phyloP scores from a whole-genome alignment of 2,797 vertebrate genomes.

The Knipowitschia caucasica region DNA sequence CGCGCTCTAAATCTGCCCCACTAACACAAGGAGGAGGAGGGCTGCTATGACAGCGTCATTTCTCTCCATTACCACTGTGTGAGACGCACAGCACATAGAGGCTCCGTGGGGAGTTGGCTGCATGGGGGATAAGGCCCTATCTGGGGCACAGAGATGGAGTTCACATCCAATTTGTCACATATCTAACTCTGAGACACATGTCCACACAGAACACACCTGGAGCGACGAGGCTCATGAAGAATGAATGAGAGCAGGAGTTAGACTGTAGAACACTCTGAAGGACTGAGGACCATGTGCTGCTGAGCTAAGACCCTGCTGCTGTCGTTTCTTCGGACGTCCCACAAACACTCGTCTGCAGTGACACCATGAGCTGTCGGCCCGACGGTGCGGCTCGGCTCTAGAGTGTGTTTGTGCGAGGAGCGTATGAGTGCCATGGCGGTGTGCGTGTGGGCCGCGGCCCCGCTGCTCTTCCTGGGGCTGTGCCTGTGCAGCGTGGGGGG shows the following conservation, averaged over 20 bases:
- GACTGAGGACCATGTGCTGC: conserved; percentile 40
- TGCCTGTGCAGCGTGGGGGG: conserved; percentile 74
- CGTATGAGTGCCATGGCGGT: conserved; percentile 75
- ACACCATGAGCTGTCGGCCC: conserved; percentile 67
- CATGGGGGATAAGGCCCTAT: conserved; percentile 68
- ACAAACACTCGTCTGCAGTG: conserved; percentile 43
- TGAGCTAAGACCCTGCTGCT: conserved; percentile 35
- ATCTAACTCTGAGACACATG: conserved; percentile 48
- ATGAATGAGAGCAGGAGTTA: conserved; percentile 49
- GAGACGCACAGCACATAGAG: conserved; percentile 51
- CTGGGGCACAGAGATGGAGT: conserved; percentile 71
- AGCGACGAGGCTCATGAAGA: conserved; percentile 44
- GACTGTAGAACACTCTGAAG: conserved; percentile 18
- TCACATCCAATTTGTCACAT: conserved; percentile 47
- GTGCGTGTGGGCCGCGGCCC: conserved; percentile 74
- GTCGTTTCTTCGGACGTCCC: conserved; percentile 1
- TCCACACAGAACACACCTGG: conserved; percentile 41
- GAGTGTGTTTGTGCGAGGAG: conserved; percentile 54
- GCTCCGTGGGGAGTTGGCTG: conserved; percentile 63
- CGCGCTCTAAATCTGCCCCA: conserved; percentile 59
- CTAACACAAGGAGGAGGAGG: conserved; percentile 54
- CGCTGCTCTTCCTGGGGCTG: conserved; percentile 71
- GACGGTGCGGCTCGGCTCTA: conserved; percentile 62
- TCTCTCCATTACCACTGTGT: conserved; percentile 67
- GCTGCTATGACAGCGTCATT: conserved; percentile 68